Evolutionary conservation across 1,140 invertebrate species (phyloP).

Genomic region (Cotesia chilonis): DNA sequence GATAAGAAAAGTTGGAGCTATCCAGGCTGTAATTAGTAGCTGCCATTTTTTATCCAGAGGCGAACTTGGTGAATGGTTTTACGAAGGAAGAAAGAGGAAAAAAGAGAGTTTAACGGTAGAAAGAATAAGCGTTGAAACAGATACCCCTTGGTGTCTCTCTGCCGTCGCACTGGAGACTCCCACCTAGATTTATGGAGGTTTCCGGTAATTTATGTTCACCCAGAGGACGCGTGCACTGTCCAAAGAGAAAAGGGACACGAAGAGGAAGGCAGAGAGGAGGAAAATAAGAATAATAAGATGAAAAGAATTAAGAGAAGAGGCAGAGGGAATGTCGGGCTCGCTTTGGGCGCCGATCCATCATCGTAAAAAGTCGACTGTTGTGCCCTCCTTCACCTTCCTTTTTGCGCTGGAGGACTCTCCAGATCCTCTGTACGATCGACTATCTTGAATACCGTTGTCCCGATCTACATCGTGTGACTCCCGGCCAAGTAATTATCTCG

Average conservation of each 20-base stretch:
- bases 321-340: conserved; percentile 22
- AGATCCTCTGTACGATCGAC: conserved; percentile 17
- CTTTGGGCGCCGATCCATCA: conserved; percentile 33
- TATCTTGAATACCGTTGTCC: conserved; percentile 31
- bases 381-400: conserved; percentile 15
- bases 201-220: conserved; percentile 27
- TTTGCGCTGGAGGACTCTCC: conserved; percentile 21
- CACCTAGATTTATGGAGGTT: conserved; percentile 33
- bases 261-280: neutral
- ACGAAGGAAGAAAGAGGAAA: neutral
- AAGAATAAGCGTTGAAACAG: conserved; percentile 26
- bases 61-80: too few species aligned
- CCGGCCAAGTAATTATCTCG: conserved; percentile 28
- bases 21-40: too few species aligned
- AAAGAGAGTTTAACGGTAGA: neutral
- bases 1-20: too few species aligned
- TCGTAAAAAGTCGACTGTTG: conserved; percentile 25
- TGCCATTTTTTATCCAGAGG: too few species aligned
- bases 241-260: conserved; percentile 3
- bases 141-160: conserved; percentile 31
- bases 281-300: neutral
- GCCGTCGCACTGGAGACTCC: conserved; percentile 23
- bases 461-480: conserved; percentile 25
- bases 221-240: conserved; percentile 24
- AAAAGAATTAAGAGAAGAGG: neutral